Base-by-base conservation (phyloP, 2,888 invertebrate species). In the Hydraecia micacea region DNA sequence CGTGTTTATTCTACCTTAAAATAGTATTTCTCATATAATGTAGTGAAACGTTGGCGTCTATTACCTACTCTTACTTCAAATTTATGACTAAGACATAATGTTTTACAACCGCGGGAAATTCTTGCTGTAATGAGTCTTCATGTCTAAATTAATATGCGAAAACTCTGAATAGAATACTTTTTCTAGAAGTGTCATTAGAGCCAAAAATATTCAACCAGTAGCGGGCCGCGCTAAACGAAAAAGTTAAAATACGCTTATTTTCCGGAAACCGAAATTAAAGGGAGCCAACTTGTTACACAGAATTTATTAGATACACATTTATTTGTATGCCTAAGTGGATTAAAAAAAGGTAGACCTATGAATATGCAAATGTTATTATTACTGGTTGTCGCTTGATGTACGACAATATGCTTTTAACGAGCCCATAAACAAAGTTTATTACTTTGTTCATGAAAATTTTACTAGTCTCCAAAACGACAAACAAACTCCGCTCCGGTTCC, bases 401-500 rank as follows among this genome's bases (percentile, higher is more conserved):
- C 89, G 88, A 90, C 91, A 91, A 88, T 90, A 90, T 89, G 88
- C 88, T 91, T 75, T 91, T 93, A 93, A 93, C 91, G 92, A 91
- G 88, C 85, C 79, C 90, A 89, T 93, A 92, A 93, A 93, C 92
- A 89, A 87, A 84, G 77, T 91, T 93, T 92, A 93, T 91, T 90
- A 88, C 91, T 86, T 86, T 84, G 89, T 88, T 90, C 91, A 90
- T 93, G 89, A 93, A 93, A 89, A 90, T 91, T 92, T 93, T 92
- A 92, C 88, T 92, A 89, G 90, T 90, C 87, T 86, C 80, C 88
- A 87, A 90, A 91, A 92, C 87, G 91, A 93, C 90, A 91, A 87
- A 93, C 90, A 91, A 89, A 90, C 88, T 89, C 79, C 79, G 81
- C 76, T 49, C 67, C 62, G 66, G 73, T 80, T 77, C 83, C 81